Conservation (phyloP, 2,888 invertebrate species). For the Caenorhabditis japonica region DNA sequence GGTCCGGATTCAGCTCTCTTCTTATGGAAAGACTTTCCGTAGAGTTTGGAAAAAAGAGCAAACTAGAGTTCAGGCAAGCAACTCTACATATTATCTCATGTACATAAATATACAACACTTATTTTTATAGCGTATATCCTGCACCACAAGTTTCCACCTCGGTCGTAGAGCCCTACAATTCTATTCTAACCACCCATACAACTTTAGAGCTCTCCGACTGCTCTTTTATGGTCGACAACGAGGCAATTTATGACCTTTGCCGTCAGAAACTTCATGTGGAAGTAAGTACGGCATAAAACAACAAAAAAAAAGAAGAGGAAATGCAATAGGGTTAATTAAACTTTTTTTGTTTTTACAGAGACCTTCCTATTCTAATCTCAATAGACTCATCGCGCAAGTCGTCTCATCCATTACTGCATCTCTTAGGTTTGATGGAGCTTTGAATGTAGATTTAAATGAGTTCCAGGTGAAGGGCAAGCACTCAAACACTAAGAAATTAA, state of each 20-base stretch:
- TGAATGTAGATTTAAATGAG: slow-evolving; percentile 80
- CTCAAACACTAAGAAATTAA: background rate
- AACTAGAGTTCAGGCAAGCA: slow-evolving; percentile 83
- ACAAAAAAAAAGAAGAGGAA: slow-evolving; percentile 3
- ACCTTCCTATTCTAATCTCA: slow-evolving; percentile 89
- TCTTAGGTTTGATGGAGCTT: slow-evolving; percentile 79
- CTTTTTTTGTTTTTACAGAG: slow-evolving; percentile 79
- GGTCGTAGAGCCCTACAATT: slow-evolving; percentile 95
- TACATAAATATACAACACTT: background rate
- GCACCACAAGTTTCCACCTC: slow-evolving; percentile 85
- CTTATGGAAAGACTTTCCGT: slow-evolving; percentile 88
- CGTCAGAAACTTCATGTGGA: slow-evolving; percentile 83
- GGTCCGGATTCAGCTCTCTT: slow-evolving; percentile 89
- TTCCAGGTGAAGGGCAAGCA: slow-evolving; percentile 77
- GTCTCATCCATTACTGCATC: slow-evolving; percentile 83
- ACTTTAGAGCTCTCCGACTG: slow-evolving; percentile 93
- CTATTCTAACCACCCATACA: slow-evolving; percentile 93
- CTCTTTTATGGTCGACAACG: slow-evolving; percentile 94
- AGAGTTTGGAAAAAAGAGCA: slow-evolving; percentile 89
- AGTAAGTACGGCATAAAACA: slow-evolving; percentile 14
- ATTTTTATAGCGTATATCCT: slow-evolving; percentile 62
- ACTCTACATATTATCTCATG: background rate
- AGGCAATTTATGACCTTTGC: slow-evolving; percentile 92
- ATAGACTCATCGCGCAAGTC: slow-evolving; percentile 93
- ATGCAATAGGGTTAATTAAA: slow-evolving; percentile 1